phyloP scores from a whole-genome alignment of 2,888 invertebrate genomes.

The Smittia sp. region DNA sequence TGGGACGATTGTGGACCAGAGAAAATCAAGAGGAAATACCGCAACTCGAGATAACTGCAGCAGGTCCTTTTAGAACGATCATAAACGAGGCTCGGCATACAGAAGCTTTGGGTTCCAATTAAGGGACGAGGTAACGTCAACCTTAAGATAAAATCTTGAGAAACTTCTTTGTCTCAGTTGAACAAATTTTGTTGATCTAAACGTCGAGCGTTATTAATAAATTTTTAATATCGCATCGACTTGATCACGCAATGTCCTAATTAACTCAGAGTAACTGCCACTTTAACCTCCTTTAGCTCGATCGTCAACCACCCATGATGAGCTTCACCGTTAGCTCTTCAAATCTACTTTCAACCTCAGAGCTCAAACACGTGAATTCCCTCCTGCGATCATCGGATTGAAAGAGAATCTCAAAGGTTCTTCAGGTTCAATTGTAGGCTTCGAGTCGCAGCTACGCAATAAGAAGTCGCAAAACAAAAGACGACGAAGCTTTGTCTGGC shows the following conservation, averaged over 20 bases:
- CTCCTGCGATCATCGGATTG: constrained; percentile 19
- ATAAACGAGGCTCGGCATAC: not conserved
- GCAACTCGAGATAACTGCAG: not conserved
- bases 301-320: constrained; percentile 5
- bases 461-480: constrained; percentile 19
- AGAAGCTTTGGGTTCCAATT: constrained; percentile 17
- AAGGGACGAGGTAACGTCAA: not conserved
- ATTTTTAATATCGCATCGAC: not conserved
- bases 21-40: constrained; percentile 10
- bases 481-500: not conserved
- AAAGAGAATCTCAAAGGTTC: not conserved
- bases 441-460: not conserved
- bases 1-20: not conserved
- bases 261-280: constrained; percentile 6
- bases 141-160: not conserved
- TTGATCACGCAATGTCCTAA: constrained; percentile 19
- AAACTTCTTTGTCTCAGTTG: not conserved
- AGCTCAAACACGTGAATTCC: constrained; percentile 38
- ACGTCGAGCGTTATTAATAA: constrained; percentile 1
- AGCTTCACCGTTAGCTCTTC: not conserved
- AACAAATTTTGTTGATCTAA: not conserved
- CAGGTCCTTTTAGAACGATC: constrained; percentile 16
- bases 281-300: not conserved
- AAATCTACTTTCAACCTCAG: not conserved
- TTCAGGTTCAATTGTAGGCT: not conserved